These are phyloP conservation scores for Prorops nasuta DNA, from an alignment of 1,140 invertebrate genomes.

Conservation along the genomic window DNA sequence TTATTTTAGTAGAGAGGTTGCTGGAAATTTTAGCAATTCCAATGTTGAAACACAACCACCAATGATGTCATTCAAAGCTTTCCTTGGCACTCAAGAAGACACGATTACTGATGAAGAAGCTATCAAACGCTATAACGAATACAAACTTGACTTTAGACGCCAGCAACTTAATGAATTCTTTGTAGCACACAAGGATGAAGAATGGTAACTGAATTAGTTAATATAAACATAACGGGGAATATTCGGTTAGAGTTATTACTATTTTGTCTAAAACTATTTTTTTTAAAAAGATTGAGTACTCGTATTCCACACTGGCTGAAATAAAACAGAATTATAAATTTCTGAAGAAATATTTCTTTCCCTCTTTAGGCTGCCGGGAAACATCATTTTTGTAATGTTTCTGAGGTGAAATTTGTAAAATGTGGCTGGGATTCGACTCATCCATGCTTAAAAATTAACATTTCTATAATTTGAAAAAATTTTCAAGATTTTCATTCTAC, in stretches of 20 bases:
- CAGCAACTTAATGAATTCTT: conserved; percentile 99
- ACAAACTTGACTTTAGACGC: conserved; percentile 94
- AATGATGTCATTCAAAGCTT: conserved; percentile 97
- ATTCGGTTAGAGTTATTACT: neutral
- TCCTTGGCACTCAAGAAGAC: conserved; percentile 94
- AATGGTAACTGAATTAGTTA: conserved; percentile 79
- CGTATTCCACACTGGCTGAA: too few relatives aligned
- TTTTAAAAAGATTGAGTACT: conserved; percentile 10
- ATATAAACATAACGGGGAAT: too few relatives aligned
- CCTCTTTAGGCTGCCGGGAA: too few relatives aligned
- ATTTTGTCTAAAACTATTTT: conserved; percentile 6
- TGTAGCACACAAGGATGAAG: conserved; percentile 97
- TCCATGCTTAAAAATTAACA: too few relatives aligned
- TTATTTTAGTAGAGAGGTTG: conserved; percentile 43
- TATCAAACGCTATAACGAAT: conserved; percentile 96
- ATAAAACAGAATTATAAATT: too few relatives aligned
- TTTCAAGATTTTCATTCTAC: too few relatives aligned
- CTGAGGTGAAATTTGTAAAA: too few relatives aligned
- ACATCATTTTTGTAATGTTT: too few relatives aligned
- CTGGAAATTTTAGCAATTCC: conserved; percentile 53
- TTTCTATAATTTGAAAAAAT: too few relatives aligned
- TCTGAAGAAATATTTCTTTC: too few relatives aligned
- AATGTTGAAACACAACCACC: conserved; percentile 77
- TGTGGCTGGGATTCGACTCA: too few relatives aligned
- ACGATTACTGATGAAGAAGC: conserved; percentile 96